Evolutionary conservation across 1,140 invertebrate species (phyloP), one percentile per base, ranked within the genome.

Genomic region (Cydia strobilella): DNA sequence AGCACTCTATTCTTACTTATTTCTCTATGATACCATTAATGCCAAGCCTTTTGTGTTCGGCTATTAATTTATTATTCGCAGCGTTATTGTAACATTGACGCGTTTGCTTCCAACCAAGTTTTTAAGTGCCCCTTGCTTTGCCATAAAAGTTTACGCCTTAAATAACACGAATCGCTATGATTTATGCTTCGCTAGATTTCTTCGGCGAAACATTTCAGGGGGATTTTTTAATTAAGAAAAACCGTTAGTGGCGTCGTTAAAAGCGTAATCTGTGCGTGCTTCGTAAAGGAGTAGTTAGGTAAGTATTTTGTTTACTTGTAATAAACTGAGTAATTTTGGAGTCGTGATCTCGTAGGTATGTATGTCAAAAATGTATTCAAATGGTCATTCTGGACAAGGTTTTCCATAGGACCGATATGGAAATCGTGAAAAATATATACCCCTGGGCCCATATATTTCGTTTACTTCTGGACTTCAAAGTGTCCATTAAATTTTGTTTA

Each of bases 31-130:
- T 1, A 15, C 42, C 42, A 45, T 45, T 45, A 54, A 79, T 74
- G 73, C 76, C 72, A 74, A 78, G 81, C 76, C 71, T 76, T 80
- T 82, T 83, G 80, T 83, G 76, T 81, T 82, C 79, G 77, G 77
- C 81, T 78, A 84, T 84, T 79, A 83, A 83, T 83, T 39, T 80
- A 82, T 78, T 79, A 78, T 80, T 80, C 78, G 59, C 74, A 73
- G 69, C 80, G 71, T 79, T 69, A 69, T 84, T 84, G 81, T 84
- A 77, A 74, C 66, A 77, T 75, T 74, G 76, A 62, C 75, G 73
- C 51, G 66, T 79, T 80, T 77, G 74, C 75, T 78, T 77, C 62
- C 66, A 73, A 69, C 76, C 59, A 76, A 79, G 77, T 80, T 81
- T 75, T 62, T 65, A 75, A 80, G 77, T 80, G 79, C 74, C 79